phyloP scores from a whole-genome alignment of 2,113 vertebrate species.

The Melospiza georgiana region DNA sequence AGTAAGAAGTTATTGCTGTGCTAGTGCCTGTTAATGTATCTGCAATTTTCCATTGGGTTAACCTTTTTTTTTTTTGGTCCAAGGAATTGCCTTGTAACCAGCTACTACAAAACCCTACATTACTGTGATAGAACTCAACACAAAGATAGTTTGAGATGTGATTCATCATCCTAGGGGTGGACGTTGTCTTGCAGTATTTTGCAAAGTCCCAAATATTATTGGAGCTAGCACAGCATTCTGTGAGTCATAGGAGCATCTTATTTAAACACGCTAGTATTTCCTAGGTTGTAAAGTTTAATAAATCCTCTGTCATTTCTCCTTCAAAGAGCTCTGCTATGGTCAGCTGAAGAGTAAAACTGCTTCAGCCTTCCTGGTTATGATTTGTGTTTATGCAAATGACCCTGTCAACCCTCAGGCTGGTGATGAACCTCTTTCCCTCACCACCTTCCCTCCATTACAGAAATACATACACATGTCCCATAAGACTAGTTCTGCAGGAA shows the following conservation, averaged over 20 bases:
- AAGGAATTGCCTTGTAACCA: constrained; percentile 22
- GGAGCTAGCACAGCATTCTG: neutral
- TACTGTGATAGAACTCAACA: neutral
- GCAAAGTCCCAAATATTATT: neutral
- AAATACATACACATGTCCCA: neutral
- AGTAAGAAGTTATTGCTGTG: constrained; percentile 17
- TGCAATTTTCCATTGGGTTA: neutral
- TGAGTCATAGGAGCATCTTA: neutral
- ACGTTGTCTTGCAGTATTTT: neutral
- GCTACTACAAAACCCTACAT: neutral
- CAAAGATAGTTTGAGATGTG: neutral
- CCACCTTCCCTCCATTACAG: neutral
- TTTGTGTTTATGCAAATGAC: neutral
- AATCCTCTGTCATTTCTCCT: neutral
- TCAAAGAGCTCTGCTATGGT: neutral
- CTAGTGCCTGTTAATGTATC: neutral
- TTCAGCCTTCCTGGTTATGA: neutral
- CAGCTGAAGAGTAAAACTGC: neutral
- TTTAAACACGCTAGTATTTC: neutral
- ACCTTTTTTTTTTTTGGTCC: neutral
- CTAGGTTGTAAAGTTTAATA: neutral
- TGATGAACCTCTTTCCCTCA: neutral
- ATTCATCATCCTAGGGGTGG: neutral
- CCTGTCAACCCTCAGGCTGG: neutral
- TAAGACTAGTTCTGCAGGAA: neutral